Evolutionary conservation across 2,888 invertebrate genomes (phyloP), one percentile per base, ranked within the genome.

Genomic region (Chrysotoxum bicinctum): DNA sequence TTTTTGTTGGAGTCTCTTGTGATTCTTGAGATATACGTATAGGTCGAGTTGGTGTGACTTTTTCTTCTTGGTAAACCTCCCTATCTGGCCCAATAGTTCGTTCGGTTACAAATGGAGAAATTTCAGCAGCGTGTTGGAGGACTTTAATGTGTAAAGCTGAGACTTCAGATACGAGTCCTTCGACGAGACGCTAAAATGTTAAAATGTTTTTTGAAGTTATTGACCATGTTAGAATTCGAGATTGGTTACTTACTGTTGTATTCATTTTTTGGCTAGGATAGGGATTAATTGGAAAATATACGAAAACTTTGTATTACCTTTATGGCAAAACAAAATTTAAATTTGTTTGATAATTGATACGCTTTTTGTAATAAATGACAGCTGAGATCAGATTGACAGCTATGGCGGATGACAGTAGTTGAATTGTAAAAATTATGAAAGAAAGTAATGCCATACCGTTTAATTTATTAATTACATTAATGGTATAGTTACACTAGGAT

Each of bases 1-100:
- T 10, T 8, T 10, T 16, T 8, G 50, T 52, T 4, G 74, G 58
- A 9, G 23, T 21, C 3, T 54, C 26, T 21, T 62, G 40, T 3
- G 23, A 9, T 26, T 82, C 43, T 6, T 16, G 2, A 2, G 69
- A 14, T 12, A 62, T 1, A 21, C 8, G 30, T 21, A 30, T n/a
- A 6, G 3, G 1, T 37, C 1, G 19, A 16, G 4, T 16, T 54
- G 43, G 37, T 0, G 43, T 48, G 0, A 23, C 1, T 3, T 14
- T 5, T 26, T 43, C 45, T 9, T 64, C 30, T 21, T 37, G 83
- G 72, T n/a, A 78, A 54, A 66, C 52, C n/a, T 72, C 52, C 54
- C 86, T 81, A 52, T 91, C 91, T 0, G 89, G 88, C 0, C 91
- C 90, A 21, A 91, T 78, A 3, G 90, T 89, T 0, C 90, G 89